These are phyloP conservation scores for Lamprologus sp. DNA, from an alignment of 2,113 vertebrate species.

Conservation along the genomic window DNA sequence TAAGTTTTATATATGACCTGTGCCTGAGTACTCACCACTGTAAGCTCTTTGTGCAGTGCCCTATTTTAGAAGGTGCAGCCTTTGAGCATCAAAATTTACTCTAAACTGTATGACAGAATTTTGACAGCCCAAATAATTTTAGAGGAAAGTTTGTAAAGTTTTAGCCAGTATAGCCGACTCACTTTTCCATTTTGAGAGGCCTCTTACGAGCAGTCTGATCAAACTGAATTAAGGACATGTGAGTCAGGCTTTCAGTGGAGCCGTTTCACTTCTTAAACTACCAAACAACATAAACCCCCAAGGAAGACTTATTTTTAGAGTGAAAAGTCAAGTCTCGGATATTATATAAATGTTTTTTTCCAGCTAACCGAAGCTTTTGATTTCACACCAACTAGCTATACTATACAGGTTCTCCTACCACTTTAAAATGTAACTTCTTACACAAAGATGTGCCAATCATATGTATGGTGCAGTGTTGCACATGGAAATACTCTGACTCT, in stretches of 20 bases:
- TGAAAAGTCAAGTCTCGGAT: background rate
- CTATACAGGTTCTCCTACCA: background rate
- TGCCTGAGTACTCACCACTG: background rate
- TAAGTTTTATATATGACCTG: background rate
- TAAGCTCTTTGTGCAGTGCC: background rate
- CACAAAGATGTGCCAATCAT: background rate
- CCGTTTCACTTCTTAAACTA: background rate
- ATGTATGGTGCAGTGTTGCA: background rate
- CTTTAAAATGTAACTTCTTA: background rate
- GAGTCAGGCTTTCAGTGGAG: background rate
- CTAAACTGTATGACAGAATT: background rate
- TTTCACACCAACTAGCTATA: background rate
- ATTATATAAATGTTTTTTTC: constrained; percentile 4
- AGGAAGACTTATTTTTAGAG: constrained; percentile 15
- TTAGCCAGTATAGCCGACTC: background rate
- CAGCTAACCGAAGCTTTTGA: background rate
- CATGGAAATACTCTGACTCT: background rate
- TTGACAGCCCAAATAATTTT: constrained; percentile 4
- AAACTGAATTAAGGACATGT: constrained; percentile 15
- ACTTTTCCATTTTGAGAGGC: background rate
- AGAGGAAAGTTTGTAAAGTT: background rate
- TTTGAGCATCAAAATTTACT: background rate
- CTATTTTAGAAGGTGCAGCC: background rate
- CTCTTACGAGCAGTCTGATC: constrained; percentile 11
- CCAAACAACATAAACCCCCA: background rate